phyloP scores from a whole-genome alignment of 2,797 vertebrate species.

The Aldrovandia affinis region DNA sequence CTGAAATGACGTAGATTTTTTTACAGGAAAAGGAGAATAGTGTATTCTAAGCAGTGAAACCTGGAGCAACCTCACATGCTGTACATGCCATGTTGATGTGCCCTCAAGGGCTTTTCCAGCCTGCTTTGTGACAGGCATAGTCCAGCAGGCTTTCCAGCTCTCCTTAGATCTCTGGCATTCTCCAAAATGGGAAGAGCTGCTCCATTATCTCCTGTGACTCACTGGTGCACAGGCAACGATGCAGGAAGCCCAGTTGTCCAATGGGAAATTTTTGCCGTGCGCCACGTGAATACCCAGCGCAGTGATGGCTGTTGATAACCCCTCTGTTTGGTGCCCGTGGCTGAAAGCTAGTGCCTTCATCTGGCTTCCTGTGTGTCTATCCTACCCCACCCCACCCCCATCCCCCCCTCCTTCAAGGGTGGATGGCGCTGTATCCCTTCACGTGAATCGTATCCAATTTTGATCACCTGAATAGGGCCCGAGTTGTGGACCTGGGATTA shows the following conservation, averaged over 20 bases:
- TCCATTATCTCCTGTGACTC: neutral
- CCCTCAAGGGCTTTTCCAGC: neutral
- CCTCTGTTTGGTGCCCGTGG: too few species aligned
- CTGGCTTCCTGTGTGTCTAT: neutral
- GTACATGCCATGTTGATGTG: neutral
- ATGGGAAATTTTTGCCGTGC: too few species aligned
- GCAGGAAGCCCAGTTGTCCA: neutral
- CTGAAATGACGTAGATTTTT: neutral
- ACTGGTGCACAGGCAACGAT: neutral
- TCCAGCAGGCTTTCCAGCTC: neutral
- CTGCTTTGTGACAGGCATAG: neutral
- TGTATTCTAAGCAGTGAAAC: neutral
- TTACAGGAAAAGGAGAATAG: neutral
- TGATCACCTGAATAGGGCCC: conserved; percentile 54
- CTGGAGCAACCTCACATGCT: neutral
- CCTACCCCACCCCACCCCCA: neutral
- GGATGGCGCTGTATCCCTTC: neutral
- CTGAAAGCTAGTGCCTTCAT: neutral
- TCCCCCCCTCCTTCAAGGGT: neutral
- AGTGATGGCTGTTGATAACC: neutral
- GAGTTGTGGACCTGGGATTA: conserved; percentile 70
- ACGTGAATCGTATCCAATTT: neutral
- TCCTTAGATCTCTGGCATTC: neutral
- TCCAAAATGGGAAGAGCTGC: neutral
- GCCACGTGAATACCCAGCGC: neutral